Evolutionary conservation across 2,113 vertebrate genomes (phyloP), one percentile per base, ranked within the genome.

Genomic region (Progne subis): DNA sequence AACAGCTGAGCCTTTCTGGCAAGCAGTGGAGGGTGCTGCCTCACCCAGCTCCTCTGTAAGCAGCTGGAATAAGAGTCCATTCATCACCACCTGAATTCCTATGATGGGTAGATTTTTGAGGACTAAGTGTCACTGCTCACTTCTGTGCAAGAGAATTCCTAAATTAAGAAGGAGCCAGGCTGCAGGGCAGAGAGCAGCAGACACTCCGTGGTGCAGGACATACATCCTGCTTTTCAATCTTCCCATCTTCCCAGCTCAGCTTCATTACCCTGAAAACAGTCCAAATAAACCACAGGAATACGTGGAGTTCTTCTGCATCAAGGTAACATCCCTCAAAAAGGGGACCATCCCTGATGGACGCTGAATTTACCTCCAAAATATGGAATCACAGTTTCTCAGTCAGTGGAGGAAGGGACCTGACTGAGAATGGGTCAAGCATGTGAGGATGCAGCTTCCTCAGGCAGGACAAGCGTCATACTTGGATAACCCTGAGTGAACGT

Each of bases 201-300:
- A 9, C 8, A 6, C 15, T 14, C 24, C 43, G 3, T 3, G 1
- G 6, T 31, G 24, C 25, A 28, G 56, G 16, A 6, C 2, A 1
- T 3, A 1, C 17, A 21, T 72, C 60, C 43, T 63, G 43, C 43
- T 49, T 81, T 57, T 61, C 16, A 12, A 28, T 39, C 47, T 16
- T 10, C 11, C 8, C 21, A 14, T 75, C 46, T 39, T 43, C 56
- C 32, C 56, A 39, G 19, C 31, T 71, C 16, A 0, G 12, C 44
- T 55, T 24, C 44, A 5, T 44, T n/a, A 32, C 43, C 29, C 31
- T 44, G n/a, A 49, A 59, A 87, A 72, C 1, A 63, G 8, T 4
- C 37, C 60, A 46, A 26, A 32, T 23, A 26, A 85, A 28, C 20
- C 28, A 49, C 20, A 57, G 43, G 20, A 24, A 32, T 6, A 37